These are phyloP conservation scores for Chamaetylas fuelleborni DNA, from an alignment of 2,113 vertebrate genomes.

Conservation along the genomic window DNA sequence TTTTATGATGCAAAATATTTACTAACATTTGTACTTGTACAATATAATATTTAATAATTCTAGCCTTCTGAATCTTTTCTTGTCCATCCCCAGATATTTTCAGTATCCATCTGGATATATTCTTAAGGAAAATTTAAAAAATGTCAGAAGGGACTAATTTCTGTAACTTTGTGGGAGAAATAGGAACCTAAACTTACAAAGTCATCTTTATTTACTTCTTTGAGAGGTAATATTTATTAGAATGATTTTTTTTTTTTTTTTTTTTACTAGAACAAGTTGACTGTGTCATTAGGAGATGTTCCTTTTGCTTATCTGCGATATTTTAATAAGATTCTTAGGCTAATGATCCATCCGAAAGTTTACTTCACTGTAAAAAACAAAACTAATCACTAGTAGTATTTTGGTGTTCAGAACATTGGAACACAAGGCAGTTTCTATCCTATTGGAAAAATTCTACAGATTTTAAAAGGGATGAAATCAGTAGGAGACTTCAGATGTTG, in stretches of 20 bases:
- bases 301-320: neutral
- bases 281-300: neutral
- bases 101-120: neutral
- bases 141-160: neutral
- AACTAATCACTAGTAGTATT: neutral
- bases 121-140: neutral
- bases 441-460: neutral
- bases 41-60: neutral
- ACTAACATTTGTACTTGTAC: neutral
- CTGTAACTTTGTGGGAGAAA: neutral
- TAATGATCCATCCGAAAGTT: neutral
- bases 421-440: neutral
- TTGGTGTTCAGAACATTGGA: neutral
- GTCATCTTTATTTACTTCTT: neutral
- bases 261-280: neutral
- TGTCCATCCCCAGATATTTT: neutral
- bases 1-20: neutral
- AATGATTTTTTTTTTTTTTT: neutral
- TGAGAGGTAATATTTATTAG: neutral
- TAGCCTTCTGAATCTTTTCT: neutral
- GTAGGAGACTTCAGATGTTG: neutral
- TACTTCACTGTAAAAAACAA: neutral
- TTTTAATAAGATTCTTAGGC: neutral
- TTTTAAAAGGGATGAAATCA: neutral
- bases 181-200: neutral